Conservation (phyloP, 2,888 invertebrate species). For the Pyralis farinalis region DNA sequence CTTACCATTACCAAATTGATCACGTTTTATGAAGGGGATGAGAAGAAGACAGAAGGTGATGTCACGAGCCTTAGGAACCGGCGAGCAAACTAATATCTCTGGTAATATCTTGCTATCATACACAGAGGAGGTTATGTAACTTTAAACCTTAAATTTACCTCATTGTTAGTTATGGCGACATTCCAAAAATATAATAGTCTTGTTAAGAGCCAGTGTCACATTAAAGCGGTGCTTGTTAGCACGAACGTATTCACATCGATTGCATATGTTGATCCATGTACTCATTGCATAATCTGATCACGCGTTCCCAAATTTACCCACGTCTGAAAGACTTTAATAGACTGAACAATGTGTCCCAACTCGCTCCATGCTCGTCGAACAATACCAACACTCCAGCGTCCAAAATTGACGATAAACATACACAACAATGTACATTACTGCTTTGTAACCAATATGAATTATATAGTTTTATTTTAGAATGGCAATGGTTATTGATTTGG, state of each 20-base stretch:
- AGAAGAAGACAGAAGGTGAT: too few species aligned
- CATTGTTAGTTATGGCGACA: conserved; percentile 7
- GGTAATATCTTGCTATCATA: too few species aligned
- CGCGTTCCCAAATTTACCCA: conserved; percentile 63
- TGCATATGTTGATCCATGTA: conserved; percentile 43
- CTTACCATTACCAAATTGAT: too few species aligned
- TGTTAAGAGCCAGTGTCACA: conserved; percentile 28
- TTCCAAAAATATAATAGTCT: conserved; percentile 12
- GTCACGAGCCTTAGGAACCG: too few species aligned
- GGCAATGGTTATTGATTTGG: conserved; percentile 18
- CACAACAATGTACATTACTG: conserved; percentile 29
- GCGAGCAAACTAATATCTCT: too few species aligned
- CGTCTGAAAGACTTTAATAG: conserved; percentile 73
- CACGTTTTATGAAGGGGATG: too few species aligned
- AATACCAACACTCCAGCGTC: conserved; percentile 22
- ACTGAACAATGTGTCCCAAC: conserved; percentile 65
- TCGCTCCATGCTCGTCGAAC: conserved; percentile 39
- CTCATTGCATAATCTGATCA: conserved; percentile 65
- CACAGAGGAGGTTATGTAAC: too few species aligned
- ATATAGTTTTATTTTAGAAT: not conserved
- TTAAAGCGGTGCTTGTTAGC: conserved; percentile 38
- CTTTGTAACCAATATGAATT: not conserved
- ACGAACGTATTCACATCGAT: conserved; percentile 41
- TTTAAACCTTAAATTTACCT: not conserved
- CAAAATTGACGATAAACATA: conserved; percentile 22